Evolutionary conservation across 2,113 vertebrate genomes (phyloP).

Genomic region (Lepisosteus oculatus): DNA sequence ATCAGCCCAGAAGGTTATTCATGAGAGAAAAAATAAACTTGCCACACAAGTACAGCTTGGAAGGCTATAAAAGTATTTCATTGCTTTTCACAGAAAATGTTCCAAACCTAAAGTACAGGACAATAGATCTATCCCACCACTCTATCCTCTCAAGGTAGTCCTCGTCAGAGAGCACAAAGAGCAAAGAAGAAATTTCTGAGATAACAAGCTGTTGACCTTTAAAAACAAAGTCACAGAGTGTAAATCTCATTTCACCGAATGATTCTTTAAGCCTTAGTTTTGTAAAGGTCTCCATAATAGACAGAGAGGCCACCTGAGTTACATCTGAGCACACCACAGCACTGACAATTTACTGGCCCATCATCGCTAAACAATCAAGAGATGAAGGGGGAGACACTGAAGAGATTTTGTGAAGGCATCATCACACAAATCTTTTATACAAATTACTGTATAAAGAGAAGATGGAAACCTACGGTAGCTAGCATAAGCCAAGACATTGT

Average conservation of each 20-base stretch:
- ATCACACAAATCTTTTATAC: no score
- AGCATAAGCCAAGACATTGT: no score
- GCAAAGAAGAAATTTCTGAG: slow-evolving; percentile 24
- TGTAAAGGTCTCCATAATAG: not conserved
- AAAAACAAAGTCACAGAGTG: slow-evolving; percentile 32
- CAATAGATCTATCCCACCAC: no score
- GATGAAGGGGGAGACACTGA: not conserved
- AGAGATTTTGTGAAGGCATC: no score
- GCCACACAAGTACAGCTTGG: no score
- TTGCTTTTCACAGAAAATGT: no score
- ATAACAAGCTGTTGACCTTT: slow-evolving; percentile 41
- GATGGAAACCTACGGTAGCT: no score
- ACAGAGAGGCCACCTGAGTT: not conserved
- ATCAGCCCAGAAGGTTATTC: no score
- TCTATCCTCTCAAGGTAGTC: slow-evolving; percentile 21
- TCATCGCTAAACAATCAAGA: not conserved
- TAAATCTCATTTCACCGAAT: slow-evolving; percentile 23
- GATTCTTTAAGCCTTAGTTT: not conserved
- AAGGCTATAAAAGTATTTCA: no score
- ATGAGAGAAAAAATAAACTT: no score
- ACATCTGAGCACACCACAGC: not conserved
- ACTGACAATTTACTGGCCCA: not conserved
- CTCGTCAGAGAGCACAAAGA: slow-evolving; percentile 22
- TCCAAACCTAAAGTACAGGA: no score
- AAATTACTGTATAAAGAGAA: no score